These are phyloP conservation scores for Tridacna gigas DNA, from an alignment of 2,888 invertebrate genomes.

Conservation along the genomic window DNA sequence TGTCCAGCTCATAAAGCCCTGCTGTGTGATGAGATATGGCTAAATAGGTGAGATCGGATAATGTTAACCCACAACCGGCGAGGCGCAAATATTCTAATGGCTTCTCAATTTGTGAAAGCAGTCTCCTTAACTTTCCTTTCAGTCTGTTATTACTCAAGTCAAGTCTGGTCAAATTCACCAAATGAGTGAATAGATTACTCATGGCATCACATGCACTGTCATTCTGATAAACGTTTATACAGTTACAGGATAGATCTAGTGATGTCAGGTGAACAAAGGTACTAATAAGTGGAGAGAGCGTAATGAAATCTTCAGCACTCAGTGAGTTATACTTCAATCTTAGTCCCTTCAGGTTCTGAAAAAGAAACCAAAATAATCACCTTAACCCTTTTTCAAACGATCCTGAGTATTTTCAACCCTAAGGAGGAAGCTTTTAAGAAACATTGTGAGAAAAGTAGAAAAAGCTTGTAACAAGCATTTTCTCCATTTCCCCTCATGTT, in stretches of 20 bases:
- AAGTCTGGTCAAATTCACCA: conserved; percentile 74
- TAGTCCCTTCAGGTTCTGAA: conserved; percentile 78
- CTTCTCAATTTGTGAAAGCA: conserved; percentile 68
- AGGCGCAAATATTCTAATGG: conserved; percentile 78
- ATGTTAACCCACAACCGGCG: conserved; percentile 77
- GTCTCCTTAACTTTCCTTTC: conserved; percentile 71
- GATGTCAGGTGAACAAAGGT: conserved; percentile 75
- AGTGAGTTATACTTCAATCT: conserved; percentile 82
- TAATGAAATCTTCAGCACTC: conserved; percentile 73
- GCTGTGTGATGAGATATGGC: conserved; percentile 73
- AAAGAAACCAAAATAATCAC: conserved; percentile 20
- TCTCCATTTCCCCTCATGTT: no score
- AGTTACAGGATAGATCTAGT: conserved; percentile 83
- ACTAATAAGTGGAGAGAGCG: conserved; percentile 74
- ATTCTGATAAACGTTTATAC: conserved; percentile 73
- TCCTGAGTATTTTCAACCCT: neutral
- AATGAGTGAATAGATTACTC: conserved; percentile 63
- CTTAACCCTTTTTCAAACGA: neutral
- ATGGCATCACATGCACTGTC: conserved; percentile 68
- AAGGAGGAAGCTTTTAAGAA: no score
- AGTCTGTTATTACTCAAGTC: conserved; percentile 82
- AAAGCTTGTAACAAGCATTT: no score
- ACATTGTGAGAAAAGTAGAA: no score
- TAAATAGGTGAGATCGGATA: conserved; percentile 76
- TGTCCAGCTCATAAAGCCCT: conserved; percentile 76